Evolutionary conservation across 2,888 invertebrate species (phyloP).

Genomic region (Andrena trimmerana): DNA sequence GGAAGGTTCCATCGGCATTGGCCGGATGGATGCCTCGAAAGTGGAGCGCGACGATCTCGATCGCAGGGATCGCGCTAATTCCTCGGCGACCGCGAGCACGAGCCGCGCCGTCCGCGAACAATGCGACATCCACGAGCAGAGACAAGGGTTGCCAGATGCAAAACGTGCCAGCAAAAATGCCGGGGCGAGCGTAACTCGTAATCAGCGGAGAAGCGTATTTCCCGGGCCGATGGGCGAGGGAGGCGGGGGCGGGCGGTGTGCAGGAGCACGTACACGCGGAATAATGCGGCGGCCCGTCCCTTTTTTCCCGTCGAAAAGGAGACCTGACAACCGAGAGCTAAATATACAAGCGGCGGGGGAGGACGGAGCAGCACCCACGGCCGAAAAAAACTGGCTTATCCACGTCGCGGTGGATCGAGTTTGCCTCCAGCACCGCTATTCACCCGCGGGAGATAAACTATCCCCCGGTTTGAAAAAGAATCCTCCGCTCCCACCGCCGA

Average conservation of each 20-base stretch:
- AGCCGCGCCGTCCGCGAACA: not conserved
- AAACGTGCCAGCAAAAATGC: constrained; percentile 33
- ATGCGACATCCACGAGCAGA: not conserved
- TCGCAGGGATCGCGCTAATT: not conserved
- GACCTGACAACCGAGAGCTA: constrained; percentile 58
- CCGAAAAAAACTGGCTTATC: constrained; percentile 58
- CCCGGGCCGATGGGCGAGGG: not conserved
- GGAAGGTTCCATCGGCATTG: no score
- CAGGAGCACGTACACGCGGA: not conserved
- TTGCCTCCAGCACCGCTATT: constrained; percentile 46
- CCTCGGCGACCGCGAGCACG: not conserved
- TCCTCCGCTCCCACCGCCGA: constrained; percentile 48
- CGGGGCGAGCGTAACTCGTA: constrained; percentile 52
- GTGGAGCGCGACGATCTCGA: not conserved
- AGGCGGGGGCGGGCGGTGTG: not conserved
- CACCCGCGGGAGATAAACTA: constrained; percentile 54
- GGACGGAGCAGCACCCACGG: constrained; percentile 5
- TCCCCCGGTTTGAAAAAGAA: constrained; percentile 37
- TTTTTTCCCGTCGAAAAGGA: constrained; percentile 35
- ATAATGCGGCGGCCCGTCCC: not conserved
- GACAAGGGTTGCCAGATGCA: constrained; percentile 30
- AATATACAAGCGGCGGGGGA: constrained; percentile 48
- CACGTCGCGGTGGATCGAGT: constrained; percentile 57
- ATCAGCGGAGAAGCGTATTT: constrained; percentile 45
- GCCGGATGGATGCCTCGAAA: no score